These are phyloP conservation scores for Galemys pyrenaicus DNA, from an alignment of 2,113 vertebrate genomes.

Conservation along the genomic window DNA sequence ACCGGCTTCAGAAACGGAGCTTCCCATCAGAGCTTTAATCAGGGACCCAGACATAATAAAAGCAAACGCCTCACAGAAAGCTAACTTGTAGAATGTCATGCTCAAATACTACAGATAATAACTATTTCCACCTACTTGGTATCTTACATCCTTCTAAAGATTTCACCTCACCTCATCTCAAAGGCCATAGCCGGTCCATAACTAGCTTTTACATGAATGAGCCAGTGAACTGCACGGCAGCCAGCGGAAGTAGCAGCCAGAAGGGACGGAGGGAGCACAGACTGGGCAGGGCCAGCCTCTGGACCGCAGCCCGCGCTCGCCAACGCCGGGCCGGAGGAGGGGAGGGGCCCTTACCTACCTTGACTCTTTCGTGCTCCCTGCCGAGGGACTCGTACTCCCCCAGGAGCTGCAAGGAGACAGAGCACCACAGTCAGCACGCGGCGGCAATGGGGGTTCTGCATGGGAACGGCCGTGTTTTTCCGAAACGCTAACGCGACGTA, in stretches of 20 bases:
- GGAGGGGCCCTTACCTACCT: conserved; percentile 90
- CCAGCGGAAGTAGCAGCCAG: background rate
- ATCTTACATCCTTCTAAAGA: background rate
- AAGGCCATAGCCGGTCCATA: background rate
- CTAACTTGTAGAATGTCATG: background rate
- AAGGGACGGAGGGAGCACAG: fast-evolving
- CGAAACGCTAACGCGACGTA: background rate
- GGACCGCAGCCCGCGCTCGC: too few species aligned
- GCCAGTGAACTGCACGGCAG: background rate
- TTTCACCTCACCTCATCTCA: background rate
- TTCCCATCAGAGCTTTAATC: too few species aligned
- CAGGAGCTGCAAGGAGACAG: conserved; percentile 88
- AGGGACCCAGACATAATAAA: background rate
- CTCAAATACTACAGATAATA: background rate
- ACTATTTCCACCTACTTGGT: background rate
- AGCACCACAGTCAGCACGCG: conserved; percentile 33
- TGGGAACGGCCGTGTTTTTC: background rate
- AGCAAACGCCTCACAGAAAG: background rate
- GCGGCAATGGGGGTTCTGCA: too few species aligned
- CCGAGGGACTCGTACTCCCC: conserved; percentile 92
- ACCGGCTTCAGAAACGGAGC: background rate
- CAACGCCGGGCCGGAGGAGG: too few species aligned
- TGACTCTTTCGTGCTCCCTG: conserved; percentile 92
- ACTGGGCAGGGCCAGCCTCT: background rate
- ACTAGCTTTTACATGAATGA: background rate